A percentile compares a stretch with the other conserved stretches of the same genome.
Conservation (phyloP, 2,797 vertebrate species). For the Malurus splendens region DNA sequence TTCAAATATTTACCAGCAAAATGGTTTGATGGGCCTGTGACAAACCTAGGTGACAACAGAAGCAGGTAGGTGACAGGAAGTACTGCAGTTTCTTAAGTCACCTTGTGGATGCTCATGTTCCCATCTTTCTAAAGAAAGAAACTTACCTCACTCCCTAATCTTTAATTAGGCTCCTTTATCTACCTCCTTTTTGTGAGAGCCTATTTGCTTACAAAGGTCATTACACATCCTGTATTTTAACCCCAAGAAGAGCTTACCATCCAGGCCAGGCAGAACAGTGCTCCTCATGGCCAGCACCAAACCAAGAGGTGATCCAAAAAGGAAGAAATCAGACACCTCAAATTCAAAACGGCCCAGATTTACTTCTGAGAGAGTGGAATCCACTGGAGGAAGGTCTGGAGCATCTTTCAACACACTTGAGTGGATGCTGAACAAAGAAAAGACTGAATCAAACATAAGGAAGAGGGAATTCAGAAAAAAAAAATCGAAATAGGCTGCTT, state of each 20-base stretch:
- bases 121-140: neutral
- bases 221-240: neutral
- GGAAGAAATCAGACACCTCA: constrained; percentile 93
- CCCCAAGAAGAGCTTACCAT: constrained; percentile 73
- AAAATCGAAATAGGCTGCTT: neutral
- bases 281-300: constrained; percentile 95
- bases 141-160: neutral
- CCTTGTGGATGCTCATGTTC: neutral
- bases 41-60: neutral
- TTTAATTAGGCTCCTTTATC: neutral
- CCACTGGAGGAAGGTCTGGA: constrained; percentile 71
- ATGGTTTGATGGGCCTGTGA: neutral
- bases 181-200: neutral
- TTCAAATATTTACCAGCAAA: neutral
- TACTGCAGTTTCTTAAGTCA: neutral
- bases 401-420: constrained; percentile 84
- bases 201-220: neutral
- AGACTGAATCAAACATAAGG: neutral
- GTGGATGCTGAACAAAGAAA: constrained; percentile 66
- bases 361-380: constrained; percentile 73
- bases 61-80: neutral
- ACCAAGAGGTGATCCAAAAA: constrained; percentile 92
- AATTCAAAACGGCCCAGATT: constrained; percentile 90
- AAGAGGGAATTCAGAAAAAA: neutral
- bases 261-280: constrained; percentile 87